A percentile compares a stretch with the other conserved stretches of the same genome.
phyloP scores from a whole-genome alignment of 2,113 vertebrate species.

The Semicossyphus pulcher region DNA sequence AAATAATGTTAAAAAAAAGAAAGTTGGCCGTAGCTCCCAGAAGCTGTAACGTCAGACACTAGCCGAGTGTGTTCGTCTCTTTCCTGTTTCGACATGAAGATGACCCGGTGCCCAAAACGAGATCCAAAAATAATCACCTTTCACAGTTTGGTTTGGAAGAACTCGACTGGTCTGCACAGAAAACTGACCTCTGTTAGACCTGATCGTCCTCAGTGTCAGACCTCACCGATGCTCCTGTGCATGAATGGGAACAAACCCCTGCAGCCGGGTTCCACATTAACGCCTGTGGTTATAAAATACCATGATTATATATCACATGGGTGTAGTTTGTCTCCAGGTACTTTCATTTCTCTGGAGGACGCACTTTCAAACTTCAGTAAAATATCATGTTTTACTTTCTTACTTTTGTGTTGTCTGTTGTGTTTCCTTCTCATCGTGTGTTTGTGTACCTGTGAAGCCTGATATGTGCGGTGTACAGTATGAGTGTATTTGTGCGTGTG shows the following conservation, averaged over 20 bases:
- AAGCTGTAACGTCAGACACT: too few relatives aligned
- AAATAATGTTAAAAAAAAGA: too few relatives aligned
- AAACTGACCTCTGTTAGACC: too few relatives aligned
- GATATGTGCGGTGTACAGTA: slow-evolving; percentile 15
- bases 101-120: too few relatives aligned
- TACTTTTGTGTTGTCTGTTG: slow-evolving; percentile 5
- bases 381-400: background rate
- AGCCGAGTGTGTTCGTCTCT: too few relatives aligned
- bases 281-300: background rate
- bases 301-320: background rate
- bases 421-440: slow-evolving; percentile 1
- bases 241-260: background rate
- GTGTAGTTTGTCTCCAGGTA: background rate
- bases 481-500: slow-evolving; percentile 28
- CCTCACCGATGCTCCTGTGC: too few relatives aligned
- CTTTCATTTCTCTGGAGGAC: background rate
- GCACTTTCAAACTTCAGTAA: background rate
- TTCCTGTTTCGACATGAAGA: too few relatives aligned
- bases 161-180: too few relatives aligned
- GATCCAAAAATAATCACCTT: too few relatives aligned
- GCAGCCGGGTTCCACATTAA: background rate
- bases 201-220: too few relatives aligned
- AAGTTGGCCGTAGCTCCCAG: too few relatives aligned
- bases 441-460: slow-evolving; percentile 7
- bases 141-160: too few relatives aligned